Conservation (phyloP, 2,113 vertebrate species). For the Dicerorhinus sumatrensis region DNA sequence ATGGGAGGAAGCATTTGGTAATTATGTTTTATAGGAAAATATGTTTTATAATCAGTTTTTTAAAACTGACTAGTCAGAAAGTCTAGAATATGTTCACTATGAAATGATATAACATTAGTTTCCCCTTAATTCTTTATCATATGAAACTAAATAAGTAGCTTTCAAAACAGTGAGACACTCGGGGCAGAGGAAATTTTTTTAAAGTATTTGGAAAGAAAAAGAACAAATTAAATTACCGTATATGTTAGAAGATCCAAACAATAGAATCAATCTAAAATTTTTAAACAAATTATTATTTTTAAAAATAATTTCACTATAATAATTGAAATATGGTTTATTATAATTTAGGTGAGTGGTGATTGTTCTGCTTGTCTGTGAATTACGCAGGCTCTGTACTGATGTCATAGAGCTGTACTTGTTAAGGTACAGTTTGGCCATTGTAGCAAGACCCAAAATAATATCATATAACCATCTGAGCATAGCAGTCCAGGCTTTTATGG, state of each 20-base stretch:
- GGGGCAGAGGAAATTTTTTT: background rate
- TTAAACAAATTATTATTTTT: background rate
- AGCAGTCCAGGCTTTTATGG: fast-evolving
- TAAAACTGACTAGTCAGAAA: background rate
- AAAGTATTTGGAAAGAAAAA: conserved; percentile 26
- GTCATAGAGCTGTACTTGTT: background rate
- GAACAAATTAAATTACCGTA: background rate
- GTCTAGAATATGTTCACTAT: background rate
- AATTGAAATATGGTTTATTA: background rate
- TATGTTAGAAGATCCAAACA: background rate
- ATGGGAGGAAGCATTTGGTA: background rate
- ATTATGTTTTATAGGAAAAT: background rate
- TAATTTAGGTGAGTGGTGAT: background rate
- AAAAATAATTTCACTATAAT: background rate
- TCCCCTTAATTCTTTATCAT: background rate
- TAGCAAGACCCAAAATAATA: background rate
- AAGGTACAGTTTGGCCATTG: background rate
- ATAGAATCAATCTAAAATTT: background rate
- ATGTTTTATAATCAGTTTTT: background rate
- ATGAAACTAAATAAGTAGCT: background rate
- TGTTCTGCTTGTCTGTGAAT: background rate
- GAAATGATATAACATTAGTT: background rate
- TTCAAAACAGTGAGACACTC: background rate
- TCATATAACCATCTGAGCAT: background rate
- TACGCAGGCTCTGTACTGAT: background rate